Conservation (phyloP, 2,888 invertebrate genomes). For the Augiades crinisus region DNA sequence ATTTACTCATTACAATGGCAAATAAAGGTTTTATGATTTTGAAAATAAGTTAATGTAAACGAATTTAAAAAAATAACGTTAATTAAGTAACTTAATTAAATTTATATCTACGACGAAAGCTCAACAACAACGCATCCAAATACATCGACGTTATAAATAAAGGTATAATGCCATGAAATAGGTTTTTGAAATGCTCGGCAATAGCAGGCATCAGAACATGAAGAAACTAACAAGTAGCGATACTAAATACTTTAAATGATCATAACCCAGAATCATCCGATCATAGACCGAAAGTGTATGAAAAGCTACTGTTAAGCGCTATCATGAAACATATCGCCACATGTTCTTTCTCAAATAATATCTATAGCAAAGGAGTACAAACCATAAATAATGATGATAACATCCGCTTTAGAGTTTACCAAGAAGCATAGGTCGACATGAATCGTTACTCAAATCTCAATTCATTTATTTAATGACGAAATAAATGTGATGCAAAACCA, state of each 20-base stretch:
- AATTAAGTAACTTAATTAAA: slow-evolving; percentile 3
- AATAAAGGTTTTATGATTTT: background rate
- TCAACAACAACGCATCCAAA: slow-evolving; percentile 61
- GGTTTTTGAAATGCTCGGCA: slow-evolving; percentile 61
- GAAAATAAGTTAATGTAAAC: background rate
- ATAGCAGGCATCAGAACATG: slow-evolving; percentile 33
- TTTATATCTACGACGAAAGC: slow-evolving; percentile 67
- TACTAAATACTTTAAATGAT: background rate
- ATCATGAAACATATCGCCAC: slow-evolving; percentile 13
- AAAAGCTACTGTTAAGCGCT: background rate
- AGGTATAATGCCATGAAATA: slow-evolving; percentile 62
- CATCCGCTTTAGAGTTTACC: slow-evolving; percentile 80
- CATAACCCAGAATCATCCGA: background rate
- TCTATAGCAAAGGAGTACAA: slow-evolving; percentile 52
- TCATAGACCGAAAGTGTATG: background rate
- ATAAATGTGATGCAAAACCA: slow-evolving; percentile 59
- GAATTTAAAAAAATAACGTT: background rate
- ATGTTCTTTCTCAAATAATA: slow-evolving; percentile 20
- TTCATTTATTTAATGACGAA: slow-evolving; percentile 40
- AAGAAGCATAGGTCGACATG: slow-evolving; percentile 74
- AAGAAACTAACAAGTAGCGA: slow-evolving; percentile 23
- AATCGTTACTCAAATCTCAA: slow-evolving; percentile 38
- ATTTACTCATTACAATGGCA: background rate
- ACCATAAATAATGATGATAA: slow-evolving; percentile 71
- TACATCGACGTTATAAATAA: slow-evolving; percentile 48